Conservation (phyloP, 2,888 invertebrate genomes). For the Plagodis pulveraria region DNA sequence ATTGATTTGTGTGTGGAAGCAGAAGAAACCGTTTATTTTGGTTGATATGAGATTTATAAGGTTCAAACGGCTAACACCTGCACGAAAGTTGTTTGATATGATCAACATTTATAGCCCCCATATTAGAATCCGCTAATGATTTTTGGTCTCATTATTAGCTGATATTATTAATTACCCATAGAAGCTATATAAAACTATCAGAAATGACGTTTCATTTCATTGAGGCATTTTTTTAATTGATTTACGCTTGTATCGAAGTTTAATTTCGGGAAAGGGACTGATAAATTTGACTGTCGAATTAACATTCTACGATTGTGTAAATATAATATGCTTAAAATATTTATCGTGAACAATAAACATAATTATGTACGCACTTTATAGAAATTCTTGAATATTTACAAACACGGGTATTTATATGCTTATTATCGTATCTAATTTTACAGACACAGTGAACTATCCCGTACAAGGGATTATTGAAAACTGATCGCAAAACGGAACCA, state of each 20-base stretch:
- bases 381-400: too few relatives aligned
- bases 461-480: slow-evolving; percentile 53
- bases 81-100: slow-evolving; percentile 23
- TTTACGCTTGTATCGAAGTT: too few relatives aligned
- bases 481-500: slow-evolving; percentile 50
- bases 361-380: slow-evolving; percentile 38
- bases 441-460: slow-evolving; percentile 48
- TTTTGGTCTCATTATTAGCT: slow-evolving; percentile 3
- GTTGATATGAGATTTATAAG: slow-evolving; percentile 22
- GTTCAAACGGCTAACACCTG: slow-evolving; percentile 27
- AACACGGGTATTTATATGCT: too few relatives aligned
- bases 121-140: slow-evolving; percentile 11
- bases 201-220: too few relatives aligned
- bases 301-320: too few relatives aligned
- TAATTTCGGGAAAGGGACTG: too few relatives aligned
- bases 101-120: slow-evolving; percentile 12
- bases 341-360: not conserved
- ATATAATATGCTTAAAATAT: not conserved
- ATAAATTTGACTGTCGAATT: too few relatives aligned
- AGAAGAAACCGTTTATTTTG: slow-evolving; percentile 22
- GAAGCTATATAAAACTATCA: not conserved
- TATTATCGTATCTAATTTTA: too few relatives aligned
- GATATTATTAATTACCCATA: not conserved
- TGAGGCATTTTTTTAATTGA: too few relatives aligned
- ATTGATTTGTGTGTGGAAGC: slow-evolving; percentile 19